Evolutionary conservation across 1,140 invertebrate genomes (phyloP), one percentile per base, ranked within the genome.

Genomic region (Bombus ignitus): DNA sequence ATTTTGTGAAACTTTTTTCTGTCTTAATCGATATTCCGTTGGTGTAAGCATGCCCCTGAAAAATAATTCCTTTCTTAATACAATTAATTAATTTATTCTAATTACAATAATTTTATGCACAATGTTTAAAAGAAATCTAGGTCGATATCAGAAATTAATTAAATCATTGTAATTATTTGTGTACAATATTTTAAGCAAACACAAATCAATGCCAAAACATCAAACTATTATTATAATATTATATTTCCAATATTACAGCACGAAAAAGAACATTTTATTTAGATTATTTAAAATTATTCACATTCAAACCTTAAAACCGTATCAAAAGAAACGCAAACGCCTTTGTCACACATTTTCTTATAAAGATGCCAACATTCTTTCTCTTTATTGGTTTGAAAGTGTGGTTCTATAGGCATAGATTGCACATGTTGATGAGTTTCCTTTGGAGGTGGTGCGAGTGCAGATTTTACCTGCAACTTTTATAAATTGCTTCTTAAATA

Each of bases 321-420:
- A 77, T 97, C 97, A 83, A 96, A 97, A 8, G 96, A 96, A 8
- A 97, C 96, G 65, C 95, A 96, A n/a, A 97, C 95, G 2, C 97
- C 97, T 92, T 97, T 97, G 85, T 96, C 96, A n/a, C 95, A 96
- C 97, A 97, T 97, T 94, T 96, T 96, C 80, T 95, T 95, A 85
- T 96, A 97, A 73, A 97, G 94, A 77, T 96, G 96, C 97, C 97
- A 97, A 90, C 97, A 97, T 92, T 97, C 96, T 88, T 96, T 95
- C 87, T 96, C 96, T 91, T 96, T 96, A 0, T 94, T 92, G 8
- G 96, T 96, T 85, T 94, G 93, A 84, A 95, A 93, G 12, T 89
- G 89, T 4, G 94, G 94, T 79, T 94, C 94, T 5, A 74, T 74
- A 3, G 88, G 37, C 13, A 28, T 28, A 22, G 42, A 37, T 6